Base-by-base conservation (phyloP, 2,113 vertebrate species). In the Hipposideros armiger region DNA sequence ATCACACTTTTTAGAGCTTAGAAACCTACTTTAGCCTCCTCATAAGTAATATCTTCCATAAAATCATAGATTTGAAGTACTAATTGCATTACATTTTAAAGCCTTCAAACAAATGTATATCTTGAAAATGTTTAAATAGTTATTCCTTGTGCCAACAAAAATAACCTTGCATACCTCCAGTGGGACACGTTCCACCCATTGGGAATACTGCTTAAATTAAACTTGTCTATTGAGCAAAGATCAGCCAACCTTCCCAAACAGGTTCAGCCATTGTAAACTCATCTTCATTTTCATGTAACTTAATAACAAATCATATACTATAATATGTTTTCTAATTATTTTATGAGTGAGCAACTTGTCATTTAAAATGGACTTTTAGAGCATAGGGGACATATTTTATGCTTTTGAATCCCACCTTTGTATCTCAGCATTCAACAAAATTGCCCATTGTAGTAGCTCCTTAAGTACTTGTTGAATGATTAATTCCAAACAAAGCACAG, bases 381-480 rank as follows among this genome's bases (percentile, higher is more conserved):
- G 15, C 14, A 69, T 24, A 73, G 8, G 14, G 20, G 42, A 90
- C 24, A 36, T 83, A 90, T 36, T 32, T 94, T 77, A 36, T 85
- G 10, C 4, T 88, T 95, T 24, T 78, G n/a, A 93, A 76, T 76
- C 11, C 5, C 14, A 58, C 14, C 24, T 13, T 20, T 28, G 8
- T 14, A 16, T 52, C 14, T 87, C 7, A 90, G 10, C 28, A 90
- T 56, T 32, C 9, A 26, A 91, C 24, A 95, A 67, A 73, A 36
- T 7, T 67, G 4, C 11, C 69, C 17, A 47, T 76, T 91, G 10
- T 64, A 45, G 3, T 93, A 76, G 8, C 15, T 93, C 11, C 17
- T 80, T 93, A 85, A 82, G 19, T 94, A 83, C n/a, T 47, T 96
- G 8, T 74, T 91, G 66, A 84, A 32, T 40, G 30, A 89, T 77